Base-by-base conservation (phyloP, 2,888 invertebrate genomes). In the Plagiodera versicolora region DNA sequence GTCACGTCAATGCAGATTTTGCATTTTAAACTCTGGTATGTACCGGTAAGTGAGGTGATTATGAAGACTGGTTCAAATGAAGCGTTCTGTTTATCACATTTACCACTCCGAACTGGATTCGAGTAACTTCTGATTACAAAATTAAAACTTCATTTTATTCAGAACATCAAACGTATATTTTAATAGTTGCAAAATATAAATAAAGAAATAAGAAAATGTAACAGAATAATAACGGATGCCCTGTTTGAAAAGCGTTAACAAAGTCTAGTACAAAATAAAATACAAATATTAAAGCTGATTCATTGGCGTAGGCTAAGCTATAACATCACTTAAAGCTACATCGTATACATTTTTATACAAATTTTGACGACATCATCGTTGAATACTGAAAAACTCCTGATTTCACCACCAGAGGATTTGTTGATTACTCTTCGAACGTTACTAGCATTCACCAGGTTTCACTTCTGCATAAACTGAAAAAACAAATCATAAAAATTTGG, bases 401-500 rank as follows among this genome's bases (percentile, higher is more conserved):
- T 51, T 35, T 30, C 17, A 14, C 16, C 18, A 39, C 39, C 39
- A 39, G 39, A 10, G 39, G 39, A 44, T 53, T 53, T 44, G 44
- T 45, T 39, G 39, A 45, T 53, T 16, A 9, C 10, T 14, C 44
- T 20, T 44, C n/a, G 45, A 51, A 44, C 39, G 48, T 18, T 55
- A 59, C 70, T 67, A 85, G 77, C 85, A 85, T 74, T 84, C 85
- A 20, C 85, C 85, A 56, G 83, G 76, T 71, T 83, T 83, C 14
- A 85, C 83, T 67, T 84, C 83, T 55, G 84, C 85, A 73, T 83
- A 85, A 81, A 83, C 85, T 85, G 81, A 80, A 84, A 73, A 51
- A 64, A 62, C 64, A 59, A 50, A 17, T 11, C 19, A 35, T 8
- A 16, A 32, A 24, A 46, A 24, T n/a, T 19, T 24, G 6, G n/a